phyloP scores from a whole-genome alignment of 2,113 vertebrate genomes.

The Hoplias malabaricus region DNA sequence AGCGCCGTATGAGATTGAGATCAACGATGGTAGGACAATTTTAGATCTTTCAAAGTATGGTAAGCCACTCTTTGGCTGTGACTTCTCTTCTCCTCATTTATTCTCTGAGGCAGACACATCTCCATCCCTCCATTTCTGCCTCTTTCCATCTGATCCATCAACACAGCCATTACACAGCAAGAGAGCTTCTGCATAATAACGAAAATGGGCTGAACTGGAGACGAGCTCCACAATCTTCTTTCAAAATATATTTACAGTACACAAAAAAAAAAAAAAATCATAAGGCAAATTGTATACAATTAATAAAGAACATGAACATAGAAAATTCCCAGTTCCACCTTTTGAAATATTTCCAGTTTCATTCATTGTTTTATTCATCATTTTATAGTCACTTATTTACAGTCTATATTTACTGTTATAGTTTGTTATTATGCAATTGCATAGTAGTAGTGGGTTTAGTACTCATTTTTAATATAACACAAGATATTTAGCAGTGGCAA shows the following conservation, averaged over 20 bases:
- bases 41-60: constrained; percentile 41
- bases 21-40: constrained; percentile 75
- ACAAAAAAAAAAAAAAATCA: background rate
- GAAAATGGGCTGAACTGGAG: background rate
- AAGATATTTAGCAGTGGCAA: too few relatives aligned
- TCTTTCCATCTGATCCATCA: background rate
- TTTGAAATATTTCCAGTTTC: too few relatives aligned
- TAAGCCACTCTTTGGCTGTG: constrained; percentile 37
- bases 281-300: background rate
- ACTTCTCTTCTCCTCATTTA: background rate
- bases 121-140: background rate
- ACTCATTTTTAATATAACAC: too few relatives aligned
- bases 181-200: background rate
- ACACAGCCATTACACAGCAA: background rate
- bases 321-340: too few relatives aligned
- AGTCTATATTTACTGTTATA: too few relatives aligned
- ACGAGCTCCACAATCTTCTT: too few relatives aligned
- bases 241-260: background rate
- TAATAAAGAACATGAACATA: too few relatives aligned
- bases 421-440: too few relatives aligned
- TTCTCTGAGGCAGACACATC: background rate
- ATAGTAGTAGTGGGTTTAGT: too few relatives aligned
- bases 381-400: too few relatives aligned
- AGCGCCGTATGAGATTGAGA: constrained; percentile 85
- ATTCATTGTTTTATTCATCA: too few relatives aligned